A percentile compares a stretch with the other conserved stretches of the same genome.
Evolutionary conservation across 2,113 vertebrate genomes (phyloP).

Genomic region (Vanacampus margaritifer): DNA sequence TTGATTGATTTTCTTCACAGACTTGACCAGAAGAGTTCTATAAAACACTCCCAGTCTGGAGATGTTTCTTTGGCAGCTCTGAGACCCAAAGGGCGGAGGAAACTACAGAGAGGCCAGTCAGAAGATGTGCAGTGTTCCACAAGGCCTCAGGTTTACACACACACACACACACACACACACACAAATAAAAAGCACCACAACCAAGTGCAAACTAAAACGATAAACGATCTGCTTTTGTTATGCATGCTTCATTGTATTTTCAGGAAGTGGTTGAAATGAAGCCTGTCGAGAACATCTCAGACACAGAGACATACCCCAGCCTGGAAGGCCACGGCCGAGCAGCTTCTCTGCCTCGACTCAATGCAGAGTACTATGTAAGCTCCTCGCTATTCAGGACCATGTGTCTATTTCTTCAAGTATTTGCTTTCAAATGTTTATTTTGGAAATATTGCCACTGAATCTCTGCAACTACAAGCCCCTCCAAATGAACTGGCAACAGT

Average conservation of each 20-base stretch:
- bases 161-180: not conserved
- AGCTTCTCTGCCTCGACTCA: conserved; percentile 90
- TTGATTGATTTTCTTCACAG: conserved; percentile 18
- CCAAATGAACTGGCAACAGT: not conserved
- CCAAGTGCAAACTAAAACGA: not conserved
- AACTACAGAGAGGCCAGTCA: conserved; percentile 81
- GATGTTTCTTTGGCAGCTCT: conserved; percentile 78
- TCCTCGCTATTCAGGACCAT: not conserved
- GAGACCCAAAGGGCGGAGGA: conserved; percentile 71
- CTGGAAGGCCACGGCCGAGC: conserved; percentile 88
- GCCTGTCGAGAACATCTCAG: conserved; percentile 76
- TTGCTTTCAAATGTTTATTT: not conserved
- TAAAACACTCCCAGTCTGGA: conserved; percentile 83
- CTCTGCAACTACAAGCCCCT: not conserved
- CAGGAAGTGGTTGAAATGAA: conserved; percentile 83
- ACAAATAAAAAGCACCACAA: not conserved
- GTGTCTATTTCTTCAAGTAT: not conserved
- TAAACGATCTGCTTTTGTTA: not conserved
- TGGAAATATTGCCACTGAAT: not conserved
- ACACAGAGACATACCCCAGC: conserved; percentile 74
- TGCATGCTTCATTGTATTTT: not conserved
- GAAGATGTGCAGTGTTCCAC: conserved; percentile 75
- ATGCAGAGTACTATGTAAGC: conserved; percentile 88
- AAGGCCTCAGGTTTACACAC: conserved; percentile 60
- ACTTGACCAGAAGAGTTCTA: conserved; percentile 75